A percentile compares a stretch with the other conserved stretches of the same genome.
Evolutionary conservation across 92 coral and sea anemone genomes (phyloP).

Genomic region (Zoanthus sansibaricus): DNA sequence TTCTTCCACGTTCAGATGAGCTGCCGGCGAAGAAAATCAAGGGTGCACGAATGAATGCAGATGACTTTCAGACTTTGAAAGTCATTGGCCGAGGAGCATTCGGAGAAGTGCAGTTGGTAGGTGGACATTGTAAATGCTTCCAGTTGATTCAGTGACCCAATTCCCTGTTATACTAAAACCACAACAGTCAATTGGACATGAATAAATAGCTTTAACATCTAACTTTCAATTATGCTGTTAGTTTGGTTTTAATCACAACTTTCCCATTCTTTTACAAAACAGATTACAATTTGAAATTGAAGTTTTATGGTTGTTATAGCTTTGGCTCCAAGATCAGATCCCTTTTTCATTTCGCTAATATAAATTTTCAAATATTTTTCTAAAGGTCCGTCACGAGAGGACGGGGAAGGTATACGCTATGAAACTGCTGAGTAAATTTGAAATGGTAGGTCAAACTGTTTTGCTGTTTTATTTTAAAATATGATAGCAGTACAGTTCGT

Average conservation of each 20-base stretch:
- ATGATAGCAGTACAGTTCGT: constrained; percentile 14
- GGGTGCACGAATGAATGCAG: constrained; percentile 84
- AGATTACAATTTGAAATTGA: constrained; percentile 24
- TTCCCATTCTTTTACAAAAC: constrained; percentile 37
- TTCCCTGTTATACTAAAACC: neutral
- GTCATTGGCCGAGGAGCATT: constrained; percentile 99
- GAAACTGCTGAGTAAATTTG: constrained; percentile 98
- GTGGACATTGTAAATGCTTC: constrained; percentile 37
- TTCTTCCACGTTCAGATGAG: constrained; percentile 79
- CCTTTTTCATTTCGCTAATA: constrained; percentile 1
- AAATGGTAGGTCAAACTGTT: constrained; percentile 83
- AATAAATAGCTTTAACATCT: constrained; percentile 20
- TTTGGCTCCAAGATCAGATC: constrained; percentile 1
- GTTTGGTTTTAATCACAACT: constrained; percentile 38
- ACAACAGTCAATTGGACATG: neutral
- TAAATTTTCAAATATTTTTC: constrained; percentile 28
- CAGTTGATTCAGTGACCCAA: constrained; percentile 11
- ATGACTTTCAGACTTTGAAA: constrained; percentile 92
- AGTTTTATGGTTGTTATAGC: constrained; percentile 13
- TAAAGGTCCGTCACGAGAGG: constrained; percentile 85
- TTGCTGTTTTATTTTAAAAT: constrained; percentile 15
- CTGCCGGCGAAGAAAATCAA: constrained; percentile 79
- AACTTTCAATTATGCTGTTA: constrained; percentile 34
- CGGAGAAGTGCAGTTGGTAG: constrained; percentile 99
- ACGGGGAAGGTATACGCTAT: constrained; percentile 91